Evolutionary conservation across 37 sponge, comb jelly and placozoan genomes (phyloP), one percentile per base, ranked within the genome.

Genomic region (Aplysina aerophoba): DNA sequence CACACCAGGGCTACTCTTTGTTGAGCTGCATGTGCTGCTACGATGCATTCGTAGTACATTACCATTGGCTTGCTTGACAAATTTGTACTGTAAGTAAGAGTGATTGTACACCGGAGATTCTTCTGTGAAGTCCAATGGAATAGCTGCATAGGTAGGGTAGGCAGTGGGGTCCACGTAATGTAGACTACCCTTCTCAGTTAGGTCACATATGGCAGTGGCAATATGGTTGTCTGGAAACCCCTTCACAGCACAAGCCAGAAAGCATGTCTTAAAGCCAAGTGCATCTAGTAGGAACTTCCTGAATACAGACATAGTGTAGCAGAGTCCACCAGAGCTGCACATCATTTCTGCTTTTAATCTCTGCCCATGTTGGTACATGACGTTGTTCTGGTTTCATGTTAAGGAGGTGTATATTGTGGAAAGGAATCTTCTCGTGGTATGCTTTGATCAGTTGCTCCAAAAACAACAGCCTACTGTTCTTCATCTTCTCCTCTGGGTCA

Each of bases 31-130:
- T 21, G 25, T 20, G 1, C 74, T 56, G 4, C 31, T 44, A 24
- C 77, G 56, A 73, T 85, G 85, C 35, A 85, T 33, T 4, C 85
- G 50, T 31, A 73, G 20, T 3, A 85, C 39, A 25, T 25, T 84
- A 12, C 38, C 84, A 14, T 57, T 54, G 14, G 12, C 80, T 22
- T 73, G n/a, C 22, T 55, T 78, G 24, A 73, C 38, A 41, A 87
- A 87, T 50, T 91, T 91, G 71, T 85, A 87, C 65, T 84, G 56
- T 0, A 91, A 27, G 40, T 85, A 91, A 28, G 86, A 85, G 14
- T 85, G 54, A 4, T 56, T 13, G 59, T 88, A 91, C 0, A 88
- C 50, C 0, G 85, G 85, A 20, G 92, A 88, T 33, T 88, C 86
- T 8, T 74, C 16, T 39, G 81, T 79, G 37, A 91, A 91, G 38